These are phyloP conservation scores for Conomelus anceps DNA, from an alignment of 2,888 invertebrate genomes.

Conservation along the genomic window DNA sequence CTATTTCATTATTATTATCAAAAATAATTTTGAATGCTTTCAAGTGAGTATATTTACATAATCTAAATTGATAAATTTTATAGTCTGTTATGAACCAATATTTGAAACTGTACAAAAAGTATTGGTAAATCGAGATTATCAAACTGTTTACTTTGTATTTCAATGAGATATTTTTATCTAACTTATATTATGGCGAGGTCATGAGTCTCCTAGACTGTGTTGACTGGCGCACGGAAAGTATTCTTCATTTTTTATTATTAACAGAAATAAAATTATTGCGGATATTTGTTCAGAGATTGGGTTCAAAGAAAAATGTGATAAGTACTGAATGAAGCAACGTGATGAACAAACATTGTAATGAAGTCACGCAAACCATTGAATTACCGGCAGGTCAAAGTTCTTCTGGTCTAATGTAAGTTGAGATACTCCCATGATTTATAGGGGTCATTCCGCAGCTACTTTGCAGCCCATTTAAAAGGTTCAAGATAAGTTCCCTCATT, in stretches of 20 bases:
- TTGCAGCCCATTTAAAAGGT: neutral
- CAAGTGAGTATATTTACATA: no score
- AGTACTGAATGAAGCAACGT: neutral
- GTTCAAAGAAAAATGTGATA: neutral
- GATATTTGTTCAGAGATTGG: neutral
- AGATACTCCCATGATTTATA: neutral
- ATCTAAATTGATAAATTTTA: neutral
- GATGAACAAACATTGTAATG: neutral
- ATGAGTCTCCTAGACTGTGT: neutral
- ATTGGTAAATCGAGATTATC: neutral
- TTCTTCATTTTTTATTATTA: neutral
- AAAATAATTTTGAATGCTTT: neutral
- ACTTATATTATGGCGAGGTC: neutral
- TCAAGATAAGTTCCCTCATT: neutral
- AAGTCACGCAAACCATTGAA: neutral
- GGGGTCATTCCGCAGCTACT: neutral
- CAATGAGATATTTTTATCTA: neutral
- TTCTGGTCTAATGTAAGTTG: neutral
- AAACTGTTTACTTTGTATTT: neutral
- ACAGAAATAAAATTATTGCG: neutral
- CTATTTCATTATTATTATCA: neutral
- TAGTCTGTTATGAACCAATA: neutral
- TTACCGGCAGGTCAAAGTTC: neutral
- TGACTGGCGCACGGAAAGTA: neutral
- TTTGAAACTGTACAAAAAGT: neutral